phyloP scores from a whole-genome alignment of 2,113 vertebrate species.

The Ctenodactylus gundi region DNA sequence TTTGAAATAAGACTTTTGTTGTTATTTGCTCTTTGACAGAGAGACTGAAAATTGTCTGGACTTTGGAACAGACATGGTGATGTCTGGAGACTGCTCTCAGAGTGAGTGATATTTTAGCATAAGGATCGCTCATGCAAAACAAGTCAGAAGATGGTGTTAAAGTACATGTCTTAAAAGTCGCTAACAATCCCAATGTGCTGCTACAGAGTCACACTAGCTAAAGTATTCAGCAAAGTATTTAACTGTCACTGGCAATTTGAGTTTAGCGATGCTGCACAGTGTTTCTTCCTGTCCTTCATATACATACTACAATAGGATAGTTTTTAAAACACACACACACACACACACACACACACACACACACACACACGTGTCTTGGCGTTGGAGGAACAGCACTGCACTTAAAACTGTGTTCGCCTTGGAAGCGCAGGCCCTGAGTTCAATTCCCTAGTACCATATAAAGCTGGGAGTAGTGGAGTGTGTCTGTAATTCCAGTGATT shows the following conservation, averaged over 20 bases:
- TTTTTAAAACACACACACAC: too few species aligned
- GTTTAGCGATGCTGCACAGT: conserved; percentile 43
- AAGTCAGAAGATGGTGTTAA: conserved; percentile 81
- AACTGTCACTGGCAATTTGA: conserved; percentile 26
- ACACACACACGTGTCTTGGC: too few species aligned
- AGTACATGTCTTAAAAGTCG: conserved; percentile 75
- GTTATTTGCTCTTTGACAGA: conserved; percentile 80
- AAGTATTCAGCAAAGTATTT: conserved; percentile 31
- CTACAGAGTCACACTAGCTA: conserved; percentile 56
- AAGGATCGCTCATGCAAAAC: conserved; percentile 80
- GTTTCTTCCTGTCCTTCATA: neutral
- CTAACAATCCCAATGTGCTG: conserved; percentile 69
- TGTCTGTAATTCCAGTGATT: too few species aligned
- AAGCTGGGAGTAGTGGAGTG: too few species aligned
- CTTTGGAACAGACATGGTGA: conserved; percentile 83
- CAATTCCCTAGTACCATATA: too few species aligned
- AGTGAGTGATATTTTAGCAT: conserved; percentile 80
- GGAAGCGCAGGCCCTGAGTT: too few species aligned
- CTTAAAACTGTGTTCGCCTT: too few species aligned
- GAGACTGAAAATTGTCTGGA: conserved; percentile 81
- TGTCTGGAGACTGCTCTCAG: conserved; percentile 76
- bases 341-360: too few species aligned
- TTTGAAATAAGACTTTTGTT: conserved; percentile 81
- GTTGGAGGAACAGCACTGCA: too few species aligned
- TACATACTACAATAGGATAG: neutral